Percentiles rank a stretch among this genome's conserved stretches.
These are phyloP conservation scores for Caenorhabditis zanzibari DNA, from an alignment of 2,888 invertebrate species.

Conservation along the genomic window DNA sequence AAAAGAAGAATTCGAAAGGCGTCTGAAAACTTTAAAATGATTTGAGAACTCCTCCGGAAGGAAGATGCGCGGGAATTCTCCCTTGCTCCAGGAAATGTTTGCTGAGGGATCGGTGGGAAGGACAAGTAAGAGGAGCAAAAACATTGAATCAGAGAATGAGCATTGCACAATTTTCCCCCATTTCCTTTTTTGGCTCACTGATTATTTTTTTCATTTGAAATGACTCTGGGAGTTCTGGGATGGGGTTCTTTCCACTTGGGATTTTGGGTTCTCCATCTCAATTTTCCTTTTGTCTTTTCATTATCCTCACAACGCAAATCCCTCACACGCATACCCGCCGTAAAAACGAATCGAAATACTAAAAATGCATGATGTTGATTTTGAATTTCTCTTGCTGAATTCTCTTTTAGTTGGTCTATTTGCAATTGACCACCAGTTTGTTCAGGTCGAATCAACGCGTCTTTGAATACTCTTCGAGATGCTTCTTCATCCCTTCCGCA, in stretches of 20 bases:
- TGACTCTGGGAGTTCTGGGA: slow-evolving; percentile 13
- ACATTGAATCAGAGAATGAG: slow-evolving; percentile 21
- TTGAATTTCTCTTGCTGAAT: slow-evolving; percentile 9
- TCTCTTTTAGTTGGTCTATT: slow-evolving; percentile 30
- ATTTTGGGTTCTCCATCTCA: slow-evolving; percentile 10
- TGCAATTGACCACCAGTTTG: slow-evolving; percentile 54
- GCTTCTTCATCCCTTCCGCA: slow-evolving; percentile 38
- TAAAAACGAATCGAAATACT: neutral
- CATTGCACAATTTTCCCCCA: slow-evolving; percentile 4
- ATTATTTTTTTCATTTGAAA: slow-evolving; percentile 22
- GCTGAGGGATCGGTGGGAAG: slow-evolving; percentile 65
- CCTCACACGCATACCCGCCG: neutral
- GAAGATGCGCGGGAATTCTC: slow-evolving; percentile 51
- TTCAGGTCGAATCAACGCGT: slow-evolving; percentile 69
- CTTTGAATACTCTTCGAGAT: slow-evolving; percentile 42
- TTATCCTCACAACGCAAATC: slow-evolving; percentile 9
- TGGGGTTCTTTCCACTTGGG: neutral
- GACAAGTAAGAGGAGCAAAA: slow-evolving; percentile 58
- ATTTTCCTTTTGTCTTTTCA: neutral
- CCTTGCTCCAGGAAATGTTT: slow-evolving; percentile 62
- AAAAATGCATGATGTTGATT: slow-evolving; percentile 37
- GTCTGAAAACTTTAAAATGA: slow-evolving; percentile 12
- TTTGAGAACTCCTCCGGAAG: slow-evolving; percentile 56
- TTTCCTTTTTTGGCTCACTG: slow-evolving; percentile 29
- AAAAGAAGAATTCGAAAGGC: slow-evolving; percentile 2